Conservation (phyloP, 2,888 invertebrate species). For the Podabrus alpinus region DNA sequence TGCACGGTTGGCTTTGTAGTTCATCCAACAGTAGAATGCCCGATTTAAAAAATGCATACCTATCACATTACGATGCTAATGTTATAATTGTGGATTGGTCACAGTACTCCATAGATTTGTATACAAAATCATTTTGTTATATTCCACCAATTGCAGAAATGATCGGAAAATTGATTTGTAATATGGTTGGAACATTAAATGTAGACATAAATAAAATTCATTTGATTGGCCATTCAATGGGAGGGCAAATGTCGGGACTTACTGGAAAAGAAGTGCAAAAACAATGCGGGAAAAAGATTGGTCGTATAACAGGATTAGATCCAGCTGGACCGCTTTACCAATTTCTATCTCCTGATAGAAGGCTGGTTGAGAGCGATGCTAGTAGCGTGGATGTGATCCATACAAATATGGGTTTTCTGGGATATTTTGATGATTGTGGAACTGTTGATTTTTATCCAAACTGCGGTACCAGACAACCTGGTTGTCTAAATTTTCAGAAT, state of each 20-base stretch:
- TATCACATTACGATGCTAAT: constrained; percentile 7
- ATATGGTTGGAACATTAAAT: neutral
- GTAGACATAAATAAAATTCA: neutral
- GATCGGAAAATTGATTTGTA: constrained; percentile 1
- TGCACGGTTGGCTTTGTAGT: constrained; percentile 11
- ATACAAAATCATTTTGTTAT: neutral
- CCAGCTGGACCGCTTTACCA: constrained; percentile 12
- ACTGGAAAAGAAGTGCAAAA: neutral
- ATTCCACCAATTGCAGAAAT: neutral
- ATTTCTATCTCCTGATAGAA: neutral
- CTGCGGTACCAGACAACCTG: constrained; percentile 3
- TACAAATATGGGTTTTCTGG: neutral
- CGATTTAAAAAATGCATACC: constrained; percentile 10
- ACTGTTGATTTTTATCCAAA: constrained; percentile 6
- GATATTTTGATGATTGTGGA: constrained; percentile 5
- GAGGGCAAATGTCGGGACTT: constrained; percentile 1
- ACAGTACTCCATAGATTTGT: neutral
- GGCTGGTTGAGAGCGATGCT: neutral
- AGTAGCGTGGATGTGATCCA: constrained; percentile 6
- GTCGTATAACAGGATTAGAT: constrained; percentile 8
- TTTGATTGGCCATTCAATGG: constrained; percentile 7
- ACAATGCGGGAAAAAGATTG: neutral
- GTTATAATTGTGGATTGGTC: constrained; percentile 16
- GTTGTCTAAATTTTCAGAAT: neutral
- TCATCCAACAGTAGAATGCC: neutral